phyloP scores from a whole-genome alignment of 2,888 invertebrate genomes.

The Silvanus unidentatus region DNA sequence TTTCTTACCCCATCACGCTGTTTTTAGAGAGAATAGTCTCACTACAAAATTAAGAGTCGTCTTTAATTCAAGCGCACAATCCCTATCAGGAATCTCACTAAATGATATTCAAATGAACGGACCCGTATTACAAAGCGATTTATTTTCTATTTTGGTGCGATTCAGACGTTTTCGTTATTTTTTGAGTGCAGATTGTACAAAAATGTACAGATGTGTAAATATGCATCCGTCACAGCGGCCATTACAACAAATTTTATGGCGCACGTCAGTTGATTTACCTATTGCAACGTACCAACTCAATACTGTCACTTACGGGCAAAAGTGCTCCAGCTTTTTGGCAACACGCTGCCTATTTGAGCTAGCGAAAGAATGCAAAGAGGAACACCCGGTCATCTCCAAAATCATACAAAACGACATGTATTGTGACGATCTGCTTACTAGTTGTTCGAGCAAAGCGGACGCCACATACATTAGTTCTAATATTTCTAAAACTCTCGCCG shows the following conservation, averaged over 20 bases:
- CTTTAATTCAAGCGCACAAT: constrained; percentile 3
- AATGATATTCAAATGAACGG: constrained; percentile 9
- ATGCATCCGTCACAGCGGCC: not conserved
- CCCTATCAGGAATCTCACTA: not conserved
- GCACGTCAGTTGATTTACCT: not conserved
- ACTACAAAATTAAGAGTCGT: constrained; percentile 9
- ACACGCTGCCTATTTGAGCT: constrained; percentile 8
- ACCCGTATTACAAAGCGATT: constrained; percentile 8
- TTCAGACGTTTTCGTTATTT: constrained; percentile 11
- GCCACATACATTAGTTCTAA: constrained; percentile 2
- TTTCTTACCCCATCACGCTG: constrained; percentile 12
- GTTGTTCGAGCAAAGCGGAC: constrained; percentile 1
- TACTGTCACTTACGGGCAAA: constrained; percentile 8
- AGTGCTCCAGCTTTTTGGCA: constrained; percentile 7
- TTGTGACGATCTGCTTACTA: constrained; percentile 9
- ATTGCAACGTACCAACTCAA: constrained; percentile 4
- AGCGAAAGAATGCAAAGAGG: constrained; percentile 1
- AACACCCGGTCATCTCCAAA: not conserved
- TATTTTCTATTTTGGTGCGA: constrained; percentile 7
- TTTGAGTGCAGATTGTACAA: constrained; percentile 5
- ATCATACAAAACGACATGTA: constrained; percentile 9
- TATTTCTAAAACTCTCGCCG: not conserved
- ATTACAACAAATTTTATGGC: constrained; percentile 13
- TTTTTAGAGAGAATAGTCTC: constrained; percentile 2
- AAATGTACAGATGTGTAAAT: constrained; percentile 11